Evolutionary conservation across 2,888 invertebrate genomes (phyloP).

Genomic region (Bibio marci): DNA sequence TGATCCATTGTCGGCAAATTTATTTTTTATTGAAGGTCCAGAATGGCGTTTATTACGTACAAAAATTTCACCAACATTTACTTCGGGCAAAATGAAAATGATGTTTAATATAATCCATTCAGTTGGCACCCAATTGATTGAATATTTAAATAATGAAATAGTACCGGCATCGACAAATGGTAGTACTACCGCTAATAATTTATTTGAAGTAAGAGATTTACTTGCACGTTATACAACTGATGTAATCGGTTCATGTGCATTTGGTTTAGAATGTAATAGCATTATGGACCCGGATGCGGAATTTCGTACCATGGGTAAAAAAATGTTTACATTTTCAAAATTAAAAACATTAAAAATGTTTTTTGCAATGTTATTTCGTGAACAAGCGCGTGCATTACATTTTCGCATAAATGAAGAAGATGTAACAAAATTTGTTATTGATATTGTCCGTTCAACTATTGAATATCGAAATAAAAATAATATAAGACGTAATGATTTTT

Average conservation of each 20-base stretch:
- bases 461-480: constrained; percentile 25
- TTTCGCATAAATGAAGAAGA: constrained; percentile 3
- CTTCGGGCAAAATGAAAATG: constrained; percentile 8
- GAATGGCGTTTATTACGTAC: constrained; percentile 15
- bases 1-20: constrained; percentile 15
- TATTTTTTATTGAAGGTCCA: constrained; percentile 16
- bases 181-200: not conserved
- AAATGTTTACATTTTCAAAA: constrained; percentile 23
- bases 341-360: constrained; percentile 5
- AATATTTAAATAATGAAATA: constrained; percentile 2
- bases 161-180: not conserved
- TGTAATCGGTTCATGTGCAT: constrained; percentile 31
- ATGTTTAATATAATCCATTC: constrained; percentile 7
- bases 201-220: constrained; percentile 5
- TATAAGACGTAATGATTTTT: constrained; percentile 33
- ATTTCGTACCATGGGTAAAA: constrained; percentile 32
- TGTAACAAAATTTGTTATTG: constrained; percentile 25
- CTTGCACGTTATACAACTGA: constrained; percentile 14
- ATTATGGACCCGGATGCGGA: constrained; percentile 36
- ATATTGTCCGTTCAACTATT: constrained; percentile 29
- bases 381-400: constrained; percentile 1
- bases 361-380: constrained; percentile 2
- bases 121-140: constrained; percentile 2
- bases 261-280: constrained; percentile 42
- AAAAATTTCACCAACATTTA: constrained; percentile 9